Evolutionary conservation across 1,140 invertebrate genomes (phyloP), one percentile per base, ranked within the genome.

Genomic region (Drosophila aff.): DNA sequence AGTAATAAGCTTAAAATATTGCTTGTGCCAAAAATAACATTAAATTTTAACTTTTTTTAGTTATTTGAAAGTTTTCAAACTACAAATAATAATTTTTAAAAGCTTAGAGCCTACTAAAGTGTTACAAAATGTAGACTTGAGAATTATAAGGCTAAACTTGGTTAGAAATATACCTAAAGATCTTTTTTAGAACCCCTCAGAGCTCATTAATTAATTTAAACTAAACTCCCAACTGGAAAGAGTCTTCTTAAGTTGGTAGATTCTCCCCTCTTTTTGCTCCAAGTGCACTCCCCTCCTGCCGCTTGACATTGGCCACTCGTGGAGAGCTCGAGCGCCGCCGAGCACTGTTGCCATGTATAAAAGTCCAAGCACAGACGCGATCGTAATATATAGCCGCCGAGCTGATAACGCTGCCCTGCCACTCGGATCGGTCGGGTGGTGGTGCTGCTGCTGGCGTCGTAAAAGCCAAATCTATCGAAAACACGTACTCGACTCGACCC

Each of bases 391-490:
- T 31, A 53, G 63, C 67, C 67, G 41, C 23, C 18, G 49, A 40
- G 67, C 67, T 71, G 67, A 71, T 71, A 71, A 71, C 18, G 33
- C 33, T 18, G 31, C 66, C 69, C 67, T 47, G 57, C 67, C 72
- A 63, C 49, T 71, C 40, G 31, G 28, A 18, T 64, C 49, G 57
- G 8, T 31, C 16, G 41, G 33, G 11, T n/a, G 65, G n/a, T 43
- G 23, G 23, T 23, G 31, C 31, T 33, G 65, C 31, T 33, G 47
- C 11, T 52, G 79, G 66, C 58, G 78, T 82, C 81, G 80, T 87
- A 87, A 82, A 86, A 73, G 62, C 63, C 75, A 85, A 85, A 75
- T 69, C 75, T 83, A 86, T 80, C 64, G 67, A 86, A 79, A 79
- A 87, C 82, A 86, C 43, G 75, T 79, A 86, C 82, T 86, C 61